Evolutionary conservation across 2,797 vertebrate genomes (phyloP).

Genomic region (Sebastes kiyomatsui): DNA sequence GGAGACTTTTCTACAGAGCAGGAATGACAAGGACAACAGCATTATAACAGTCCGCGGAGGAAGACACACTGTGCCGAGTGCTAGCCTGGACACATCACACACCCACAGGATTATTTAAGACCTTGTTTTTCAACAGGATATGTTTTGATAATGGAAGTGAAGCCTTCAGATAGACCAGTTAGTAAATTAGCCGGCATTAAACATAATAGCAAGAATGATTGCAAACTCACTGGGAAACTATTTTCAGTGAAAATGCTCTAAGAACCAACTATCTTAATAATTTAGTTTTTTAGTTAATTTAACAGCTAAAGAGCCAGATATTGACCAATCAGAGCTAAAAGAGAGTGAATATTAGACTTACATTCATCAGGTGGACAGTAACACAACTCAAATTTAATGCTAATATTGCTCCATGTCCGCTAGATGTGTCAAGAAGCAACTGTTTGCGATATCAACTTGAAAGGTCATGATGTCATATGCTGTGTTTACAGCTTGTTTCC

Average conservation of each 20-base stretch:
- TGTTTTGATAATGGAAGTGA: background rate
- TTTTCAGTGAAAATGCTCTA: background rate
- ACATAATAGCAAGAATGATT: background rate
- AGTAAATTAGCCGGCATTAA: background rate
- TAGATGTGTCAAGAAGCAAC: background rate
- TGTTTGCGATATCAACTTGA: too few species aligned
- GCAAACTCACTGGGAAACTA: background rate
- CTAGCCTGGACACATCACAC: background rate
- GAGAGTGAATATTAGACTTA: background rate
- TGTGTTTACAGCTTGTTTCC: too few species aligned
- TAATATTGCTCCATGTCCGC: background rate
- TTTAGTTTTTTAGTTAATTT: too few species aligned
- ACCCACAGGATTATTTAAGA: background rate
- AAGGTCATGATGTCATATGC: too few species aligned
- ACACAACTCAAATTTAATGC: background rate
- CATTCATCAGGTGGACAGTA: background rate
- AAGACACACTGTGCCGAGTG: background rate
- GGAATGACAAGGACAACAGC: background rate
- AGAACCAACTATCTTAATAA: background rate
- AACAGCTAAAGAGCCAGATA: background rate
- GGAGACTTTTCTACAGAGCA: background rate
- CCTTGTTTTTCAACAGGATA: background rate
- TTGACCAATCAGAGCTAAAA: background rate
- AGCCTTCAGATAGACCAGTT: too few species aligned
- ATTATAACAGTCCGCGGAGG: background rate